Percentiles rank a stretch among this genome's conserved stretches.
phyloP scores from a whole-genome alignment of 2,113 vertebrate genomes.

The Chitala chitala region DNA sequence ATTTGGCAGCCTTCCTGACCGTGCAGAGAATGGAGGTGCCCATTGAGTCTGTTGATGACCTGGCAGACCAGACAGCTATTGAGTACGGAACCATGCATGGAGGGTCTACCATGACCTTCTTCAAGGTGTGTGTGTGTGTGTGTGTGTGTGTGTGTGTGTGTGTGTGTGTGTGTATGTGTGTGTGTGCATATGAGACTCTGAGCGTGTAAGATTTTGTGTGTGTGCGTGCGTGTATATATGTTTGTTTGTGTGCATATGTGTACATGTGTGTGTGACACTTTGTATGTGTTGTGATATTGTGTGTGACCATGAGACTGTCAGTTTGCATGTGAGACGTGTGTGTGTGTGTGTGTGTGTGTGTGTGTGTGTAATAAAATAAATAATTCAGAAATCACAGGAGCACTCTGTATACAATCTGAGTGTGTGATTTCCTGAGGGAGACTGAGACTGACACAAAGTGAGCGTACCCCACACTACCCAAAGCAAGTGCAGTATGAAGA shows the following conservation, averaged over 20 bases:
- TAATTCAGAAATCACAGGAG: no score
- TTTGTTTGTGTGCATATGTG: not conserved
- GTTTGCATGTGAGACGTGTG: not conserved
- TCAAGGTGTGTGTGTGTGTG: slow-evolving; percentile 73
- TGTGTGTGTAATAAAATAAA: not conserved
- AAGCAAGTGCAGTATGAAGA: no score
- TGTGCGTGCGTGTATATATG: not conserved
- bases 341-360: not conserved
- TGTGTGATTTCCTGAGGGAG: no score
- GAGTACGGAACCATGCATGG: slow-evolving; percentile 96
- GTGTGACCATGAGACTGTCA: not conserved
- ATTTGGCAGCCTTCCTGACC: slow-evolving; percentile 91
- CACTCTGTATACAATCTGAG: no score
- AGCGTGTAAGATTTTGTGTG: not conserved
- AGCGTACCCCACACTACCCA: no score
- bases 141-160: not conserved
- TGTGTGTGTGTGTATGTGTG: not conserved
- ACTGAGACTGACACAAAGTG: no score
- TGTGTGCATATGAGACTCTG: not conserved
- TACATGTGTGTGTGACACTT: not conserved
- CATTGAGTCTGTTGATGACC: slow-evolving; percentile 93
- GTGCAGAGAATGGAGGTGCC: slow-evolving; percentile 96
- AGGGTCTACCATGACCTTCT: slow-evolving; percentile 98
- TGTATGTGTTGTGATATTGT: not conserved
- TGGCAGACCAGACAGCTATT: slow-evolving; percentile 94